Evolutionary conservation across 2,113 vertebrate genomes (phyloP), one percentile per base, ranked within the genome.

Genomic region (Petrocephalus microphthalmus): DNA sequence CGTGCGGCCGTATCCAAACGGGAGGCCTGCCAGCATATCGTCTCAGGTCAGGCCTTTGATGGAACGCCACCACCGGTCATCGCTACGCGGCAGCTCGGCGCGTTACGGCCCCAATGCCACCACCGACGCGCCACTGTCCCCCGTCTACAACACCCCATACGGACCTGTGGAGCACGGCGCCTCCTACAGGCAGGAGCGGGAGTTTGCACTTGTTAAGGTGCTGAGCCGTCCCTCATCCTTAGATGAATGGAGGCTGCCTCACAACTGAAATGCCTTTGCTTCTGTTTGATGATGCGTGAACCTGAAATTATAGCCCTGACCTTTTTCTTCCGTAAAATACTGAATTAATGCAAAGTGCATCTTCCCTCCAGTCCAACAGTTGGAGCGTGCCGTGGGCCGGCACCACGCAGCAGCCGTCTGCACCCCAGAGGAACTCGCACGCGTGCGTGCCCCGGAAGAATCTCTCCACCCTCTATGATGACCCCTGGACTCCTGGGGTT

Each of bases 121-220:
- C 17, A 0, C 7, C 0, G 93, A 94, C 8, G 93, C 90, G 42
- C 87, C 91, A 0, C 53, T 89, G 42, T 95, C 95, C 49, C 93
- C 95, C 0, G 86, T 96, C 89, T 97, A 97, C 94, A 95, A 94
- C n/a, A 96, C 93, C 3, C 96, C 97, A 0, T 97, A 96, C 91
- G 87, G 88, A 0, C 88, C 91, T 0, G 85, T 67, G 54, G 88
- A 93, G 2, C 90, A 47, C 1, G 88, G 87, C 86, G 90, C 88
- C 88, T 88, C 92, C 0, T 57, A 57, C 11, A 93, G 91, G 64
- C 90, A 54, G 13, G 37, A 85, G 37, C 92, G 94, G 90, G 95
- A 94, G 90, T 90, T 93, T 53, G 93, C 93, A 0, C 95, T 95
- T 1, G 88, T 94, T 89, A 95, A 95, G 94, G 95, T 96, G 94